Conservation (phyloP, 2,888 invertebrate species). For the Osmoderma eremita region DNA sequence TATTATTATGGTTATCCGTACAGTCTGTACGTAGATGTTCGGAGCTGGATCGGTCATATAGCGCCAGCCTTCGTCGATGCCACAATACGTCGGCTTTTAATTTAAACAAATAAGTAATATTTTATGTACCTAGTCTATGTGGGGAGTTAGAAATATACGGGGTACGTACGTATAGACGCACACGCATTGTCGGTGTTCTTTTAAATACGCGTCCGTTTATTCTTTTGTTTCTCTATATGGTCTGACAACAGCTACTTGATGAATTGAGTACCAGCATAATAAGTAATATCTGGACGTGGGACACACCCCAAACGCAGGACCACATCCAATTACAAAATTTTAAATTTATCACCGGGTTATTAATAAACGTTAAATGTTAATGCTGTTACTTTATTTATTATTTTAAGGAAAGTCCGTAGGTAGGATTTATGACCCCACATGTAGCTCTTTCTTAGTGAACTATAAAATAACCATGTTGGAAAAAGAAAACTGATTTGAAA, state of each 20-base stretch:
- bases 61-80: not conserved
- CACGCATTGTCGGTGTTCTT: slow-evolving; percentile 35
- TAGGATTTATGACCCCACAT: not conserved
- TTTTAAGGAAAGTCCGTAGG: not conserved
- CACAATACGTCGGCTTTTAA: slow-evolving; percentile 19
- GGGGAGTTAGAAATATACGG: slow-evolving; percentile 6
- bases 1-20: slow-evolving; percentile 26
- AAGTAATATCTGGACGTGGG: slow-evolving; percentile 45
- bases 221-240: slow-evolving; percentile 46
- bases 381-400: not conserved
- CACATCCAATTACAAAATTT: slow-evolving; percentile 24
- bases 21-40: not conserved
- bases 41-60: not conserved
- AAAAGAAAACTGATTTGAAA: too few relatives aligned
- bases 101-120: slow-evolving; percentile 36
- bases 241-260: slow-evolving; percentile 45
- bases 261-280: slow-evolving; percentile 46
- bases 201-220: slow-evolving; percentile 31
- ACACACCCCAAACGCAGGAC: slow-evolving; percentile 44
- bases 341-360: slow-evolving; percentile 24
- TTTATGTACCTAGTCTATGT: slow-evolving; percentile 13
- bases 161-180: slow-evolving; percentile 7
- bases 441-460: too few relatives aligned
- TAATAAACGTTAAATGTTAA: slow-evolving; percentile 8
- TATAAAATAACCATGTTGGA: too few relatives aligned